Base-by-base conservation (phyloP, 2,113 vertebrate genomes). In the Tamias sibiricus region DNA sequence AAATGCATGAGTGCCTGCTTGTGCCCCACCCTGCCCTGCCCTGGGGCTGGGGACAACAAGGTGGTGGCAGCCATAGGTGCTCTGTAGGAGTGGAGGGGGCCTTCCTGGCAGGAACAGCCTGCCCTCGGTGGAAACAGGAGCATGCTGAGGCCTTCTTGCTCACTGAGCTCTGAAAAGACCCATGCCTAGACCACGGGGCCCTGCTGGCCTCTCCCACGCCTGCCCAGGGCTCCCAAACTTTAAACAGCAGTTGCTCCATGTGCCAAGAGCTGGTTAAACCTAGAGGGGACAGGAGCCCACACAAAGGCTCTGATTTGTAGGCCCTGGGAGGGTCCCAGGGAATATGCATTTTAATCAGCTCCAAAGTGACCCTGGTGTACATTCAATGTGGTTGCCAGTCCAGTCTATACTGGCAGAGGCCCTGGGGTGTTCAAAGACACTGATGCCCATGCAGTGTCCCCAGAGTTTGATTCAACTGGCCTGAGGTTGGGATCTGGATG, bases 321-420 rank as follows among this genome's bases (percentile, higher is more conserved):
- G 26, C 14, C 66, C 68, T 77, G 35, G 19, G n/a, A 16, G 37
- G n/a, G 92, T 10, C 35, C 30, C 1, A 0, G 72, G 30, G 35
- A 82, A 93, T 47, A 42, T 83, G 26, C 54, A 87, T 64, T 85
- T 44, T 84, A 83, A 20, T 64, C 62, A 95, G 64, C 54, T 94
- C 76, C 80, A 74, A 77, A 90, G 49, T 87, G 47, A 76, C 44
- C 64, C 37, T 49, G 17, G 11, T 59, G 4, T 54, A 30, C 32
- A 14, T 59, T 47, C 49, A n/a, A 1, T 0, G 1, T 66, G 40
- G 14, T 57, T 49, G 54, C 87, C 80, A 76, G 75, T 32, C 71
- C 64, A 49, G 54, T 62, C 40, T 49, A 44, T 54, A 6, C 26
- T 1, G 52, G 30, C 37, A 10, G 76, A 92, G 6, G 44, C 49